Base-by-base conservation (phyloP, 1,140 invertebrate genomes). In the Tachypleus tridentatus region DNA sequence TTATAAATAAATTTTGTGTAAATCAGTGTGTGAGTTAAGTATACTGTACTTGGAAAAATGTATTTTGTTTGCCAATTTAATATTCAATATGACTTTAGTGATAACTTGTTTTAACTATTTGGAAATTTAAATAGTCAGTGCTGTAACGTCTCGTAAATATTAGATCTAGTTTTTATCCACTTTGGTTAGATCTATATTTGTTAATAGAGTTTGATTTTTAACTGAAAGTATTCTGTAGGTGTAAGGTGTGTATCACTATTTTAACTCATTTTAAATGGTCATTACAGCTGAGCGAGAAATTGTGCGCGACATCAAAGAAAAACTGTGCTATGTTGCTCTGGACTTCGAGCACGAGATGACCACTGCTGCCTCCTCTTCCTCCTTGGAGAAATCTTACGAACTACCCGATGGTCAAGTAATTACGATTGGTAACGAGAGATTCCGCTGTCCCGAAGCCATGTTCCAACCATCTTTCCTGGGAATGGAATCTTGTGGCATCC, bases 271-370 rank as follows among this genome's bases (percentile, higher is more conserved):
- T 50, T 49, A 51, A 3, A 3, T 56, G 56, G 51, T 61, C 5
- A 10, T 48, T 65, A 6, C 70, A 67, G 89, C 89, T 69, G 90
- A 93, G 79, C 82, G 88, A 73, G 89, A 93, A 84, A 94, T 95
- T 74, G 91, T 94, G 9, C 83, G 91, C 72, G 91, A 95, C 80
- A 92, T 94, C 80, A 95, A 92, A 79, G 90, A 93, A 77, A 93
- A 93, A 77, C 80, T 93, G 61, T 92, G 89, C 82, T 93, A 93
- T 76, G 89, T 95, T 61, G 92, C 91, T 60, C 81, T 94, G 49
- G 91, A 94, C 81, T 94, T 93, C 76, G 91, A 95, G 80, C 90
- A 93, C 80, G 92, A 95, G 81, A 95, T 95, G 91, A 87, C 87
- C 73, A 93, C 89, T 64, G 89, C 91, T 69, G 88, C 90, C 66